Evolutionary conservation across 2,797 vertebrate species (phyloP).

Genomic region (Falco peregrinus): DNA sequence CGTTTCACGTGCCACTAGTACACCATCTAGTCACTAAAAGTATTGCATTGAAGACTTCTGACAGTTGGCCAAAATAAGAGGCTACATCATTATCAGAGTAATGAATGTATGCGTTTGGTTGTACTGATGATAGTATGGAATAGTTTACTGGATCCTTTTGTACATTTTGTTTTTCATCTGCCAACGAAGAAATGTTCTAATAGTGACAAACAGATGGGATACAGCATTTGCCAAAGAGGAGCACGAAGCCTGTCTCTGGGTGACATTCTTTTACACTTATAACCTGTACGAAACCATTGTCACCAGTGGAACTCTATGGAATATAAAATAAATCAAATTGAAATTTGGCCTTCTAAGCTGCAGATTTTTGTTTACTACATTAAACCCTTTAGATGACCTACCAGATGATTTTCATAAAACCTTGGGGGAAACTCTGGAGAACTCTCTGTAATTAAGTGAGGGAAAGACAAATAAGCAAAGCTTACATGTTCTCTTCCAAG

Average conservation of each 20-base stretch:
- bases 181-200: slow-evolving; percentile 37
- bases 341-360: background rate
- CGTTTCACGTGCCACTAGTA: background rate
- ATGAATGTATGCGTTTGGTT: background rate
- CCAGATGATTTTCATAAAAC: slow-evolving; percentile 37
- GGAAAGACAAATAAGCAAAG: slow-evolving; percentile 3
- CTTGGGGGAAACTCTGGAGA: background rate
- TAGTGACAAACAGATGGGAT: slow-evolving; percentile 60
- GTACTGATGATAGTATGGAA: slow-evolving; percentile 8
- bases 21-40: background rate
- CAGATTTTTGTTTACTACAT: slow-evolving; percentile 4
- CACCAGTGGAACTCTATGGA: background rate
- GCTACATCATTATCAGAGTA: background rate
- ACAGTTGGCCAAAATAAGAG: slow-evolving; percentile 8
- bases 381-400: background rate
- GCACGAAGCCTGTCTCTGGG: background rate
- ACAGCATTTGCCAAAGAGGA: slow-evolving; percentile 44
- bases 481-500: background rate
- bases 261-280: slow-evolving; percentile 44
- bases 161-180: slow-evolving; percentile 46
- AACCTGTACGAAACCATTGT: slow-evolving; percentile 42
- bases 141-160: slow-evolving; percentile 40
- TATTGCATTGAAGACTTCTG: background rate
- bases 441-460: background rate
- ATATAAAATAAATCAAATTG: background rate